Percentiles rank a stretch among this genome's conserved stretches.
These are phyloP conservation scores for Pelvicachromis taeniatus DNA, from an alignment of 2,113 vertebrate species.

Conservation along the genomic window DNA sequence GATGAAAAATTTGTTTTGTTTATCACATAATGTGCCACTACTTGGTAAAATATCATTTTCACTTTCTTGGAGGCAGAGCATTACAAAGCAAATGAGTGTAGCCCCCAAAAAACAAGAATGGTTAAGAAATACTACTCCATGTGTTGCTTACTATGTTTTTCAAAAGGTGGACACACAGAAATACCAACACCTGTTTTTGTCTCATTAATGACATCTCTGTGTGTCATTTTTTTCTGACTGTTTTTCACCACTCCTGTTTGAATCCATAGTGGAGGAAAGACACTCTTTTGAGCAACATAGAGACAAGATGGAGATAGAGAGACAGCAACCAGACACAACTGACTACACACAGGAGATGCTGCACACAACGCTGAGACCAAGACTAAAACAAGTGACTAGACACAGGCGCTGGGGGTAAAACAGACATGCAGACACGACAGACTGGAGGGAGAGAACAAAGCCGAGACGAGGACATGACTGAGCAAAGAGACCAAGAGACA, in stretches of 20 bases:
- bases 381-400: background rate
- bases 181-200: background rate
- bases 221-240: background rate
- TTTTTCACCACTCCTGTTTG: background rate
- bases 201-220: background rate
- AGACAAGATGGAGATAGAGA: background rate
- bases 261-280: background rate
- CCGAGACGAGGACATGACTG: background rate
- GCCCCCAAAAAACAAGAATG: background rate
- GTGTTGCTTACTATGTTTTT: background rate
- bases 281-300: background rate
- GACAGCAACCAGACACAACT: background rate
- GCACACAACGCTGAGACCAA: background rate
- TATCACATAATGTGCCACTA: background rate
- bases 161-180: background rate
- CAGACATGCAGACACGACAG: background rate
- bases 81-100: background rate
- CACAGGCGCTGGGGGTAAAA: background rate
- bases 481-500: background rate
- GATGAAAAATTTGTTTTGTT: background rate
- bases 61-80: background rate
- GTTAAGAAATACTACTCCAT: background rate
- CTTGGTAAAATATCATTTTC: no score
- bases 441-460: background rate
- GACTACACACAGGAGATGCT: background rate